These are phyloP conservation scores for Reticulitermes lucifugus DNA, from an alignment of 2,888 invertebrate genomes.

Conservation along the genomic window DNA sequence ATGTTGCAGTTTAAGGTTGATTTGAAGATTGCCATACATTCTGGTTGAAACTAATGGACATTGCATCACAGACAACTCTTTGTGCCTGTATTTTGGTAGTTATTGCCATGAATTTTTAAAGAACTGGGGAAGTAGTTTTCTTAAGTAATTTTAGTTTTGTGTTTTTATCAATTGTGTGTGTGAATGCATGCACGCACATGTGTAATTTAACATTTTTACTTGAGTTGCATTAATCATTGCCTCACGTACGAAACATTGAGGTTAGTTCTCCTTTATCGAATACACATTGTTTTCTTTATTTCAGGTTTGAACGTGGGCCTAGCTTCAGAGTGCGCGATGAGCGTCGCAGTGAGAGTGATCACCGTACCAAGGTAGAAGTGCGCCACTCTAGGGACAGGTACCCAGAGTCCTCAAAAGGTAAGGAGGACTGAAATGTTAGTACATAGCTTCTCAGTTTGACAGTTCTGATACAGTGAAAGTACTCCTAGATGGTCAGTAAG, in stretches of 20 bases:
- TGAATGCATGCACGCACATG: too few relatives aligned
- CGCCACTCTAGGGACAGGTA: constrained; percentile 48
- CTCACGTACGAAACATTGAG: neutral
- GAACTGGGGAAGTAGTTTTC: too few relatives aligned
- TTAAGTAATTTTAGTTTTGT: too few relatives aligned
- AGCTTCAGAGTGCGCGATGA: constrained; percentile 49
- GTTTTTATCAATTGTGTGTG: too few relatives aligned
- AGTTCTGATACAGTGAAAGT: too few relatives aligned
- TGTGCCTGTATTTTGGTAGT: too few relatives aligned
- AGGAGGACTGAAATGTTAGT: neutral
- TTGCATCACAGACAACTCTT: too few relatives aligned
- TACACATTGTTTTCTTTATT: neutral
- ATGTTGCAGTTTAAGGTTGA: too few relatives aligned
- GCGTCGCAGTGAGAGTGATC: constrained; percentile 48
- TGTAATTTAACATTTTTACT: neutral
- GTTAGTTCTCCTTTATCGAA: neutral
- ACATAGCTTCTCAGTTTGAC: neutral
- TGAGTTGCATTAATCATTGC: neutral
- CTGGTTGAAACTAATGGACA: too few relatives aligned
- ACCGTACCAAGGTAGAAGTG: constrained; percentile 47
- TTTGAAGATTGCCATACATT: too few relatives aligned
- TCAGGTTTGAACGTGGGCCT: constrained; percentile 49
- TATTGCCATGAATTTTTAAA: too few relatives aligned
- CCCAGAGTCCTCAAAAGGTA: constrained; percentile 48
- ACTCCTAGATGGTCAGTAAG: too few relatives aligned